These are phyloP conservation scores for Macropodus opercularis DNA, from an alignment of 2,797 vertebrate genomes.

Conservation along the genomic window DNA sequence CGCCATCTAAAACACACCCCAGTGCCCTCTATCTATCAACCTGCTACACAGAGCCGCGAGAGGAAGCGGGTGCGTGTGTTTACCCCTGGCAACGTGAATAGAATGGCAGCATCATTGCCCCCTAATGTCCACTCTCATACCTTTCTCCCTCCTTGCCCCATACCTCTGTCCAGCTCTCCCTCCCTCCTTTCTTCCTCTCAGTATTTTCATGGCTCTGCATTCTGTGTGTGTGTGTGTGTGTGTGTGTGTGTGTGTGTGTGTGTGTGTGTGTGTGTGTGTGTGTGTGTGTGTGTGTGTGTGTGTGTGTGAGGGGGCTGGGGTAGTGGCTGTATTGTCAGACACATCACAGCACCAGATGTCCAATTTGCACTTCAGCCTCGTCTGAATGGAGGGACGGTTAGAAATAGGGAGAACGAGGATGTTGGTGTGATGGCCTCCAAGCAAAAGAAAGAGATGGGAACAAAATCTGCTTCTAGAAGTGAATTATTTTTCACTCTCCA, in stretches of 20 bases:
- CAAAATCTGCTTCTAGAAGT: conserved; percentile 42
- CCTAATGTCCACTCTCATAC: conserved; percentile 48
- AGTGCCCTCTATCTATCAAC: conserved; percentile 43
- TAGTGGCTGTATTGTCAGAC: conserved; percentile 74
- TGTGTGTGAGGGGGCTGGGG: conserved; percentile 42
- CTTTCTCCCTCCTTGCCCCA: conserved; percentile 12
- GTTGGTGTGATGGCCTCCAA: conserved; percentile 68
- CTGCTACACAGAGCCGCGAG: conserved; percentile 38
- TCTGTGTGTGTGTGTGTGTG: conserved; percentile 26
- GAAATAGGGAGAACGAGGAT: conserved; percentile 59
- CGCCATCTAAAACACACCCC: conserved; percentile 15
- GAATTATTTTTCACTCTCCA: conserved; percentile 25
- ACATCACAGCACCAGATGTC: conserved; percentile 85
- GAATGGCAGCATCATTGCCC: conserved; percentile 41
- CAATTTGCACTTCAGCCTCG: conserved; percentile 86
- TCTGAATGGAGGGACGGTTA: conserved; percentile 79
- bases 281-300: conserved; percentile 49
- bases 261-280: conserved; percentile 45
- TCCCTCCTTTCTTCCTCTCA: conserved; percentile 28
- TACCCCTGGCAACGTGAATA: conserved; percentile 43
- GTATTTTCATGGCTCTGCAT: conserved; percentile 33
- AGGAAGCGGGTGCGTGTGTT: conserved; percentile 45
- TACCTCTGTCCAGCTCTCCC: conserved; percentile 31
- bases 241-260: no score
- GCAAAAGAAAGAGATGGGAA: conserved; percentile 48